Evolutionary conservation across 1,140 invertebrate genomes (phyloP).

Genomic region (Orius insidiosus): DNA sequence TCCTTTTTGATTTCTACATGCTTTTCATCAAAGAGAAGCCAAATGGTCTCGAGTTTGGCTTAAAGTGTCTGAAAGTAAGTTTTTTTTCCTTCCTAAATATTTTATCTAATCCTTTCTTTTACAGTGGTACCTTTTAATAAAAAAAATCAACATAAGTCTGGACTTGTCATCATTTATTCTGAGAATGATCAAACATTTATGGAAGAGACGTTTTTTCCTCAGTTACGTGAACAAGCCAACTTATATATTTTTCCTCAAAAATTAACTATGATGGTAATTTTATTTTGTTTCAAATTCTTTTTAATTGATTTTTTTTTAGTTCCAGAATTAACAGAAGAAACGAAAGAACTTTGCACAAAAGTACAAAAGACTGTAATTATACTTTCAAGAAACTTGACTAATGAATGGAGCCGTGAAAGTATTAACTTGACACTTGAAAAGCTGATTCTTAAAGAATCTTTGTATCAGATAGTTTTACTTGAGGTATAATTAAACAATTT

Average conservation of each 20-base stretch:
- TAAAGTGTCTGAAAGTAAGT: background rate
- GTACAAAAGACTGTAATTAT: conserved; percentile 9
- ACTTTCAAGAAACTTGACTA: conserved; percentile 4
- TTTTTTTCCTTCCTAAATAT: background rate
- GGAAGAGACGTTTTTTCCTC: conserved; percentile 6
- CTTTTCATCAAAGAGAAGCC: background rate
- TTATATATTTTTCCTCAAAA: conserved; percentile 3
- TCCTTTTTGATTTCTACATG: background rate
- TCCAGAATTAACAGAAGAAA: conserved; percentile 8
- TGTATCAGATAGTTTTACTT: conserved; percentile 4
- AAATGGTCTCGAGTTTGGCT: background rate
- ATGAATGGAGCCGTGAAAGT: conserved; percentile 1
- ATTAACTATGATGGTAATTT: conserved; percentile 4
- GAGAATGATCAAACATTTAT: conserved; percentile 7
- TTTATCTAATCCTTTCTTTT: background rate
- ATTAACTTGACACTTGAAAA: conserved; percentile 5
- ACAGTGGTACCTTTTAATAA: conserved; percentile 1
- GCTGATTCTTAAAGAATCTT: conserved; percentile 1
- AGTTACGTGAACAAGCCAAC: background rate
- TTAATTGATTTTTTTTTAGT: background rate
- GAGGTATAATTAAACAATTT: conserved; percentile 1
- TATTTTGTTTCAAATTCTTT: conserved; percentile 1
- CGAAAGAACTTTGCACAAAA: background rate
- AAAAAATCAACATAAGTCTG: conserved; percentile 1
- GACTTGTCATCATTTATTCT: conserved; percentile 9